Evolutionary conservation across 92 coral and sea anemone genomes (phyloP).

Genomic region (Umimayanthus kanabou): DNA sequence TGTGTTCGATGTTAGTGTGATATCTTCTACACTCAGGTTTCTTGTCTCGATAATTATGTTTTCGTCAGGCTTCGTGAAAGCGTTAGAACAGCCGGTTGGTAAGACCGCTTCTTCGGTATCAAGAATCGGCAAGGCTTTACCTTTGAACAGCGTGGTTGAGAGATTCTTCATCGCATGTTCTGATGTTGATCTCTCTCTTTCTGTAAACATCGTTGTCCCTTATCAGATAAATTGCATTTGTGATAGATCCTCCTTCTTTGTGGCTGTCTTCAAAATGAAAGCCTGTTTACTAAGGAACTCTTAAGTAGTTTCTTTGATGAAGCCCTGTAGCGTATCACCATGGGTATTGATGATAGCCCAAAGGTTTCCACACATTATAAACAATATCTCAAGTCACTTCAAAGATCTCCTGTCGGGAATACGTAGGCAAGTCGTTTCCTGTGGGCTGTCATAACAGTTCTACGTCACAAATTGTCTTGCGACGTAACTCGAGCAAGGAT

Average conservation of each 20-base stretch:
- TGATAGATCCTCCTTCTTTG: background rate
- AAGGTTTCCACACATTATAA: background rate
- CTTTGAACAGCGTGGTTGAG: background rate
- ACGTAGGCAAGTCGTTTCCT: slow-evolving; percentile 30
- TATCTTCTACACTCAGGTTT: background rate
- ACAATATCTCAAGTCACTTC: background rate
- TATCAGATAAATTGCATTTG: background rate
- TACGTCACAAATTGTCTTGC: slow-evolving; percentile 18
- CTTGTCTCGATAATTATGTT: background rate
- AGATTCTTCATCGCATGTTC: background rate
- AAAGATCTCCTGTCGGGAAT: background rate
- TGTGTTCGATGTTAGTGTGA: background rate
- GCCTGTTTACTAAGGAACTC: background rate
- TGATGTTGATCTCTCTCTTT: background rate
- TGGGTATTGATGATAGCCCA: background rate
- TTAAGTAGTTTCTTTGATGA: slow-evolving; percentile 18
- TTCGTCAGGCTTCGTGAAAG: background rate
- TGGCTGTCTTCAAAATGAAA: background rate
- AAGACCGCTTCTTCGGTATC: background rate
- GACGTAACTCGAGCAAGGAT: background rate
- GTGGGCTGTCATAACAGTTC: background rate
- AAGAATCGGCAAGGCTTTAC: background rate
- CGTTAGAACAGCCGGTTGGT: background rate
- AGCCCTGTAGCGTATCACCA: background rate
- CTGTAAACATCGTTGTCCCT: background rate